These are phyloP conservation scores for Dynastes hyllus DNA, from an alignment of 2,888 invertebrate species.

Conservation along the genomic window DNA sequence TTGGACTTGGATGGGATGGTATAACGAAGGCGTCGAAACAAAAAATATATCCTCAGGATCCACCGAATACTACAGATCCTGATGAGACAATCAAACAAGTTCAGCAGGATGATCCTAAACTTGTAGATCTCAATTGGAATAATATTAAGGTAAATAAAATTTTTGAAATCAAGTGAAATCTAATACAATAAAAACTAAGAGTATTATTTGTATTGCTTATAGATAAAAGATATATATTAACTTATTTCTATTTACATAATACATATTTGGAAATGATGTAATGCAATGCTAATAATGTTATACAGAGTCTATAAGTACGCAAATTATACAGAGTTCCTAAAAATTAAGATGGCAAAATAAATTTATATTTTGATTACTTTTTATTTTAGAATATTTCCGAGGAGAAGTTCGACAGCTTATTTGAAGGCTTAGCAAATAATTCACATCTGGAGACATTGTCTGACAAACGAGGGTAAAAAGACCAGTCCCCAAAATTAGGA, in stretches of 20 bases:
- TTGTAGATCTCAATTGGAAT: slow-evolving; percentile 98
- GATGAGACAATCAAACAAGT: slow-evolving; percentile 94
- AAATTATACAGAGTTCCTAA: not conserved
- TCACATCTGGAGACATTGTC: slow-evolving; percentile 92
- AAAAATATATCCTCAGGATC: slow-evolving; percentile 94
- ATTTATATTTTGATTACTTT: not conserved
- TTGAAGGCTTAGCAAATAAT: slow-evolving; percentile 91
- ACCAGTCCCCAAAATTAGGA: slow-evolving; percentile 88
- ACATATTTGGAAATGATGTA: no score
- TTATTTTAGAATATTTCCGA: slow-evolving; percentile 92
- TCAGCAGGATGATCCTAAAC: slow-evolving; percentile 88
- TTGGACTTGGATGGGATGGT: slow-evolving; percentile 94
- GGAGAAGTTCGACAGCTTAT: slow-evolving; percentile 93
- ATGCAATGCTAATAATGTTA: no score
- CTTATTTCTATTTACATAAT: no score
- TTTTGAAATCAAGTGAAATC: no score
- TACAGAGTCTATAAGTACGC: no score
- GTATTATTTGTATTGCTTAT: slow-evolving; percentile 6
- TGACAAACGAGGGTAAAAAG: no score
- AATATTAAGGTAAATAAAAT: slow-evolving; percentile 91
- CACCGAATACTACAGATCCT: slow-evolving; percentile 97
- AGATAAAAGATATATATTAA: not conserved
- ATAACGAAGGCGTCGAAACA: slow-evolving; percentile 95
- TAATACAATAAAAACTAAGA: not conserved
- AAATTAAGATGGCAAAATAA: no score